Evolutionary conservation across 1,140 invertebrate genomes (phyloP), one percentile per base, ranked within the genome.

Genomic region (Heliconius himera): DNA sequence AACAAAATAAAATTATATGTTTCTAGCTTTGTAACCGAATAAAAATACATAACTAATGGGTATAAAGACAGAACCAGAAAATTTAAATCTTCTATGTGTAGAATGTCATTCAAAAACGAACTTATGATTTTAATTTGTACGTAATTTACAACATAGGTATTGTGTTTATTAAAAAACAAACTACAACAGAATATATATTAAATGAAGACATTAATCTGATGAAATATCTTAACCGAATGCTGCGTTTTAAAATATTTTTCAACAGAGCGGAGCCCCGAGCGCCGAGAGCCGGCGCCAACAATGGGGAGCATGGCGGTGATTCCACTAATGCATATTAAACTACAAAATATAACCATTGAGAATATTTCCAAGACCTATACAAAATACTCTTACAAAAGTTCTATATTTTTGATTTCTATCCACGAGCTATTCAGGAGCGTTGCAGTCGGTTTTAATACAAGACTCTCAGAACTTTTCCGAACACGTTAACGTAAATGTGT

Each of bases 261-360:
- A 66, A 66, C 22, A 66, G 60, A 66, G 60, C 60, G 13, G 9
- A 29, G 60, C 6, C 60, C 26, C 60, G 9, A 22, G 22, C 11
- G 60, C 18, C 26, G 33, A 36, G 33, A 36, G 33, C 33, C 33
- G 6, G 33, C 33, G 60, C 60, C 26, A 3, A 66, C 60, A 66
- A 66, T 66, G 11, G 60, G 60, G 26, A 66, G 26, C 60, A 11
- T 6, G 26, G 60, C 60, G 13, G 9, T 66, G 60, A 66, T 66
- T 29, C n/a, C 60, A 29, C 60, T 66, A 66, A 66, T 66, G 60
- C 60, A 66, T 66, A 66, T 66, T 66, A 29, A 66, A 66, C 60
- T 66, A 66, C 60, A 29, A 66, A 66, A 66, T 66, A 16, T 66
- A 66, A 66, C 60, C 60, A 66, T 66, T 66, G 60, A 66, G 26